Base-by-base conservation (phyloP, 1,140 invertebrate species). In the Formica exsecta region DNA sequence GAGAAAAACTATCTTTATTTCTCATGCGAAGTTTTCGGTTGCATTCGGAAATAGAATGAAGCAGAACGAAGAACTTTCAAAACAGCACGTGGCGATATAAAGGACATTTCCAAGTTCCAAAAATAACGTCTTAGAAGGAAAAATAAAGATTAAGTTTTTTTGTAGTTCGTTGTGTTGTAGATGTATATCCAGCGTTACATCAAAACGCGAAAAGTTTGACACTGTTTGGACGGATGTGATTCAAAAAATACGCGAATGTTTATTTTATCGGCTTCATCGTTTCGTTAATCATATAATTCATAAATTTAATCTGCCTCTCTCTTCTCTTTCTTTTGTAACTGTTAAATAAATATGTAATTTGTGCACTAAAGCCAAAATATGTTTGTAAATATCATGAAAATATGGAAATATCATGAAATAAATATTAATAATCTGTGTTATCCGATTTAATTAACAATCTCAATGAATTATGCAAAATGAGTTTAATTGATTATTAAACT, bases 51-150 rank as follows among this genome's bases (percentile, higher is more conserved):
- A 44, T 25, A 22, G 44, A 62, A 62, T 22, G 57, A 76, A 41
- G 2, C 16, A 16, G 36, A 75, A 61, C 36, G 16, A 6, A 6
- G 44, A 41, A 62, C 38, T 62, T 76, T 32, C 38, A 38, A 44
- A 76, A 7, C 25, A 9, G 19, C 25, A 9, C 22, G 22, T 0
- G 16, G 25, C 16, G 16, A 2, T 62, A 8, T 59, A 62, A 76
- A 76, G 38, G n/a, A 76, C 8, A 29, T 75, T 16, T 13, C 16
- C 2, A 61, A 75, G n/a, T 44, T 76, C 25, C 74, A 76, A 48
- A 19, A 76, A 76, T 62, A 76, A 62, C 25, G 4, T 62, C 25
- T n/a, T n/a, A 5, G 25, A 61, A 61, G 3, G 7, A 41, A n/a
- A 22, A 62, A 11, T 38, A 75, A 7, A 76, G 62, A 44, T 62